These are phyloP conservation scores for sheep (Ovis aries) DNA, from an alignment of 2,113 vertebrate species.

Conservation along the genomic window ARS-UI_Ramb_v3.0 NC_056056.1:112621001-112621500, in stretches of 20 bases:
- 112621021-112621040: background rate
- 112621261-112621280: background rate
- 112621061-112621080: background rate
- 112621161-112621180: background rate
- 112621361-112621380: background rate
- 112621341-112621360: background rate
- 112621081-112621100: background rate
- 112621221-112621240: background rate
- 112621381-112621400: background rate
- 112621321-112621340: background rate
- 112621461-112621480: background rate
- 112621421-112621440: background rate
- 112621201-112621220: background rate
- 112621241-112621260: background rate
- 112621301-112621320: background rate
- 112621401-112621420: background rate
- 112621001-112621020: background rate
- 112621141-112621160: background rate
- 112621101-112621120: background rate
- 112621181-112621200: conserved; percentile 9
- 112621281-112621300: conserved; percentile 10
- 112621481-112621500: background rate
- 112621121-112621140: background rate
- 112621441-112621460: background rate
- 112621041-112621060: background rate